Evolutionary conservation across 2,113 vertebrate species (phyloP).

Genomic region (Emydocephalus ijimae): DNA sequence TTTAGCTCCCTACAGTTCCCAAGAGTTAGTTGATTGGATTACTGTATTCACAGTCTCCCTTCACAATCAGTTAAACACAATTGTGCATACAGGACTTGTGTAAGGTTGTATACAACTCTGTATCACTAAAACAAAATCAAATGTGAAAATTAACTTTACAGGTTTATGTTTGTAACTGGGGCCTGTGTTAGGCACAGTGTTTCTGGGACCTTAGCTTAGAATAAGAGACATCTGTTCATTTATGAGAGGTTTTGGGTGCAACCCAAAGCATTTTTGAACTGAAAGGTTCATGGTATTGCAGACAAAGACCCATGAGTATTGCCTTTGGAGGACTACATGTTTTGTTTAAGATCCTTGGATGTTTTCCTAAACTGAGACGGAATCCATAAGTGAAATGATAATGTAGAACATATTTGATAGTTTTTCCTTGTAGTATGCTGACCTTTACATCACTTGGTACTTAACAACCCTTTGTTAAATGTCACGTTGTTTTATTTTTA

Average conservation of each 20-base stretch:
- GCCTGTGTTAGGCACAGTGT: neutral
- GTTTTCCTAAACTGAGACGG: slow-evolving; percentile 48
- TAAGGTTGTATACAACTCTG: slow-evolving; percentile 61
- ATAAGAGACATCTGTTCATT: neutral
- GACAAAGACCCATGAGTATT: neutral
- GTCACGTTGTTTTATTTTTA: slow-evolving; percentile 69
- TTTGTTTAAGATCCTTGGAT: slow-evolving; percentile 42
- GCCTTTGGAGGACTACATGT: neutral
- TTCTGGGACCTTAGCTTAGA: neutral
- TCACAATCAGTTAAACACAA: neutral
- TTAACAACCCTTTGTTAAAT: slow-evolving; percentile 38
- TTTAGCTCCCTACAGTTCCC: neutral
- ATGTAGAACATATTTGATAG: slow-evolving; percentile 42
- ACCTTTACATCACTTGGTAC: slow-evolving; percentile 52
- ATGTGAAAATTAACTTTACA: slow-evolving; percentile 67
- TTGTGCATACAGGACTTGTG: neutral
- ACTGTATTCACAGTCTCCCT: neutral
- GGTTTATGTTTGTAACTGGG: slow-evolving; percentile 29
- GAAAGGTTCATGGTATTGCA: neutral
- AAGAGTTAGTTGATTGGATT: neutral
- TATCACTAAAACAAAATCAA: slow-evolving; percentile 73
- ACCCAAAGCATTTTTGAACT: neutral
- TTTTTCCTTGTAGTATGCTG: slow-evolving; percentile 59
- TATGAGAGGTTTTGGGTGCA: neutral
- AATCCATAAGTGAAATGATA: slow-evolving; percentile 57